phyloP scores from a whole-genome alignment of 2,888 invertebrate species.

The Caenorhabditis sp. region DNA sequence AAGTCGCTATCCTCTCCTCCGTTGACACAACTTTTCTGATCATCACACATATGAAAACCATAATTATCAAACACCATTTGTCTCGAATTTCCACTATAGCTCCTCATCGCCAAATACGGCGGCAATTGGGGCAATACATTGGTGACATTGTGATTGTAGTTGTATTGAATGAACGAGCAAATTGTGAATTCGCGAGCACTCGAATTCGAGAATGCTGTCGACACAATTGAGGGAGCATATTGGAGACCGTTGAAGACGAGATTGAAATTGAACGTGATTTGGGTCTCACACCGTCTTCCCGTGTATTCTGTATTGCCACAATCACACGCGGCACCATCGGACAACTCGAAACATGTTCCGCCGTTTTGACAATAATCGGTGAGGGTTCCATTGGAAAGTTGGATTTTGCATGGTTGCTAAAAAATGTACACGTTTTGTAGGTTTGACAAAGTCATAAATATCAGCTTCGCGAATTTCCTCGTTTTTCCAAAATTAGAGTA shows the following conservation, averaged over 20 bases:
- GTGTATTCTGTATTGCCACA: constrained; percentile 15
- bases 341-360: constrained; percentile 8
- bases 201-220: constrained; percentile 6
- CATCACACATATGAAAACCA: constrained; percentile 27
- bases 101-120: constrained; percentile 16
- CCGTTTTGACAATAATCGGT: constrained; percentile 23
- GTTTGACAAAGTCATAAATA: too few relatives aligned
- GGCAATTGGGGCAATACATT: constrained; percentile 3
- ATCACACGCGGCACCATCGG: constrained; percentile 22
- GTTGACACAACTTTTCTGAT: neutral
- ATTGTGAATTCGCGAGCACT: constrained; percentile 25
- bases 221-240: constrained; percentile 22
- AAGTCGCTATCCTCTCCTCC: constrained; percentile 9
- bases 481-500: too few relatives aligned
- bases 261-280: constrained; percentile 26
- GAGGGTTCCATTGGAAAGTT: constrained; percentile 7
- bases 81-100: neutral
- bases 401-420: constrained; percentile 28
- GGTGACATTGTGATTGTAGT: neutral
- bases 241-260: constrained; percentile 32
- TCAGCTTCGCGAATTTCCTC: too few relatives aligned
- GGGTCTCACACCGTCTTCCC: constrained; percentile 25
- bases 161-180: constrained; percentile 34
- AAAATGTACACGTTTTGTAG: too few relatives aligned
- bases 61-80: constrained; percentile 35